Percentiles rank a stretch among this genome's conserved stretches.
phyloP scores from a whole-genome alignment of 2,797 vertebrate genomes.

The Pelodytes ibericus region DNA sequence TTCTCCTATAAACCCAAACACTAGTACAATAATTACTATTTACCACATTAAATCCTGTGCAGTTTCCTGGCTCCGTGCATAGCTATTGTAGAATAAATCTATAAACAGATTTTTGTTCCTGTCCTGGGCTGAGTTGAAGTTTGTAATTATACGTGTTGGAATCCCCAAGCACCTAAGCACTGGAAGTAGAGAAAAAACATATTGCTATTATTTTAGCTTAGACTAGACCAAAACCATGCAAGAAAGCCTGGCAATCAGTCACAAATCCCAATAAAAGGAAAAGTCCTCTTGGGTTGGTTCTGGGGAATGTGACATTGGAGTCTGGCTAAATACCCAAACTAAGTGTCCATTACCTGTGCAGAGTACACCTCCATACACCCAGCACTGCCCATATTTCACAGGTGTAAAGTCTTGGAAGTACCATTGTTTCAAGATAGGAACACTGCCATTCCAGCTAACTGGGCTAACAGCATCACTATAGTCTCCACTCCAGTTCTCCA shows the following conservation, averaged over 20 bases:
- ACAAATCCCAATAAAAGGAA: too few relatives aligned
- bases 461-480: conserved; percentile 72
- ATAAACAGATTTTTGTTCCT: conserved; percentile 73
- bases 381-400: conserved; percentile 82
- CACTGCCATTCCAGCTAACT: conserved; percentile 74
- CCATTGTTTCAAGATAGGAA: conserved; percentile 76
- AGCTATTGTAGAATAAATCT: conserved; percentile 64
- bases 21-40: not conserved
- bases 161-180: conserved; percentile 82
- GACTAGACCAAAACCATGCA: too few relatives aligned
- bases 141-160: conserved; percentile 85
- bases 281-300: too few relatives aligned
- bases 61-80: conserved; percentile 53
- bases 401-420: conserved; percentile 62
- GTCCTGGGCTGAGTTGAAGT: conserved; percentile 80
- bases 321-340: too few relatives aligned
- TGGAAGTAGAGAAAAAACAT: not conserved
- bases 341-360: conserved; percentile 72
- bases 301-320: too few relatives aligned
- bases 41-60: conserved; percentile 29
- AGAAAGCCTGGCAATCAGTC: too few relatives aligned
- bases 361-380: conserved; percentile 80
- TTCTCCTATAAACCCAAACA: not conserved
- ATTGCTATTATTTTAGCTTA: not conserved
- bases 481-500: conserved; percentile 70